phyloP scores from a whole-genome alignment of 2,797 vertebrate genomes.

The Typhlichthys eigenmanni region DNA sequence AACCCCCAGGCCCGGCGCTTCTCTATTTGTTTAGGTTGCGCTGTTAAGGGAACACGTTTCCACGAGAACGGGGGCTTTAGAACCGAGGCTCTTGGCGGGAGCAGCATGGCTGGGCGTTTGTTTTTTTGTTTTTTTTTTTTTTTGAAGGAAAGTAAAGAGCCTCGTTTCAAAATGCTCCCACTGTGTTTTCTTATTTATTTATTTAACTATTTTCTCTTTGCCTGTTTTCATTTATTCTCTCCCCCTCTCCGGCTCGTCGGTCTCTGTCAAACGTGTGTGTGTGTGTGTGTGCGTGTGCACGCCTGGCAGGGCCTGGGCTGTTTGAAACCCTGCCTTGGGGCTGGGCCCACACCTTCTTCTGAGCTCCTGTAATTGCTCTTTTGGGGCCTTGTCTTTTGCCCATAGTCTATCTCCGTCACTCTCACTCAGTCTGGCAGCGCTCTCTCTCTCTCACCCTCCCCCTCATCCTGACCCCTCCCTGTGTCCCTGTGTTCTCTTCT shows the following conservation, averaged over 20 bases:
- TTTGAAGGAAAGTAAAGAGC: slow-evolving; percentile 1
- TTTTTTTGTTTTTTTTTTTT: slow-evolving; percentile 2
- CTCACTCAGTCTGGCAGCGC: slow-evolving; percentile 27
- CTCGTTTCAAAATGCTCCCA: slow-evolving; percentile 22
- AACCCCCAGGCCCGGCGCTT: slow-evolving; percentile 35
- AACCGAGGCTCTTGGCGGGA: slow-evolving; percentile 10
- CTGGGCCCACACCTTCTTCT: slow-evolving; percentile 63
- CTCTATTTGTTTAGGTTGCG: slow-evolving; percentile 36
- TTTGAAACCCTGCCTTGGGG: slow-evolving; percentile 63
- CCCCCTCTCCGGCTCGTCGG: slow-evolving; percentile 12
- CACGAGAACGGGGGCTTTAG: slow-evolving; percentile 36
- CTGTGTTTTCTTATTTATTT: slow-evolving; percentile 6
- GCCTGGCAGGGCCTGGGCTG: slow-evolving; percentile 44
- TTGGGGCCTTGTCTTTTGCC: slow-evolving; percentile 66
- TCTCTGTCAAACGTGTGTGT: slow-evolving; percentile 17
- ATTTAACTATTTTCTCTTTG: slow-evolving; percentile 12
- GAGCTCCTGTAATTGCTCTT: slow-evolving; percentile 75
- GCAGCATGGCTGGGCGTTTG: background rate
- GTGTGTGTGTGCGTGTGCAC: slow-evolving; percentile 4
- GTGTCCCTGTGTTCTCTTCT: slow-evolving; percentile 15
- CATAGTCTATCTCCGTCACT: slow-evolving; percentile 59
- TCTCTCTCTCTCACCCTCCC: background rate
- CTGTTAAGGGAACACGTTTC: slow-evolving; percentile 41
- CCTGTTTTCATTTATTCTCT: slow-evolving; percentile 27
- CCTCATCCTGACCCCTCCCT: slow-evolving; percentile 21